These are phyloP conservation scores for Irena cyanogastra DNA, from an alignment of 2,113 vertebrate genomes.

Conservation along the genomic window DNA sequence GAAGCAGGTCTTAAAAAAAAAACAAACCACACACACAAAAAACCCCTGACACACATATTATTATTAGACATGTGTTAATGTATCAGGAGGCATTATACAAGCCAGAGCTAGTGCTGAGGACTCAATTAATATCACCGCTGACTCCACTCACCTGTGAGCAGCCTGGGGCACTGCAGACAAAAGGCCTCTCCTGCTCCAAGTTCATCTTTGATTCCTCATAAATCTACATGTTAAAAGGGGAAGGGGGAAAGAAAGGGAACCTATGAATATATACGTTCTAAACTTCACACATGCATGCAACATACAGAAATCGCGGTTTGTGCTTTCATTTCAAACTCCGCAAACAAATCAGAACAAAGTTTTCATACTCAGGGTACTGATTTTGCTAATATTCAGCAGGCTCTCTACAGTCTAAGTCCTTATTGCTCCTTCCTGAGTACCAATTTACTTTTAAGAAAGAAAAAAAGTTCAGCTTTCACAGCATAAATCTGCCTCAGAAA, in stretches of 20 bases:
- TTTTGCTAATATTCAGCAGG: background rate
- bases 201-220: conserved; percentile 99
- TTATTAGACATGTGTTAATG: conserved; percentile 2
- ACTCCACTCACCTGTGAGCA: conserved; percentile 95
- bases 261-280: conserved; percentile 62
- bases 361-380: background rate
- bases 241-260: conserved; percentile 62
- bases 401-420: background rate
- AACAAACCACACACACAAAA: background rate
- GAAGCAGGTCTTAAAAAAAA: background rate
- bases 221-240: conserved; percentile 79
- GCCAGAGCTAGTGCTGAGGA: conserved; percentile 35
- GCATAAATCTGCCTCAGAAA: conserved; percentile 11
- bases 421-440: background rate
- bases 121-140: conserved; percentile 57
- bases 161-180: conserved; percentile 94
- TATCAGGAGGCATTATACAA: conserved; percentile 2
- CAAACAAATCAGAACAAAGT: background rate
- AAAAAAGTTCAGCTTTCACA: background rate
- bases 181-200: conserved; percentile 99
- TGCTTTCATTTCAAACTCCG: background rate
- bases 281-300: conserved; percentile 41
- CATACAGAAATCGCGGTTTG: background rate
- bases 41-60: background rate
- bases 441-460: conserved; percentile 6